Percentiles rank a stretch among this genome's conserved stretches.
These are phyloP conservation scores for Todiramphus saurophagus DNA, from an alignment of 2,113 vertebrate species.

Conservation along the genomic window DNA sequence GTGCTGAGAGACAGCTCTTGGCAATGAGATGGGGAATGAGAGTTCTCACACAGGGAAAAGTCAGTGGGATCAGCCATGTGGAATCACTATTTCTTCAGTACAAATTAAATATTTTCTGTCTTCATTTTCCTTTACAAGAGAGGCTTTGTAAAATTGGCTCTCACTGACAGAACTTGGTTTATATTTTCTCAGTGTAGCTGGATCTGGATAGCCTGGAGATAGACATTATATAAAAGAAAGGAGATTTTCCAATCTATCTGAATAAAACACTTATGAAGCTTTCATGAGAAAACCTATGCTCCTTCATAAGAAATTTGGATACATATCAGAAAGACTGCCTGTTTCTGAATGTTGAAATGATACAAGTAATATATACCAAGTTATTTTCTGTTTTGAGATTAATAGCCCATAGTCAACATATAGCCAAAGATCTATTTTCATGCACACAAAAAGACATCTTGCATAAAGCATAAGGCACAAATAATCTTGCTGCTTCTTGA, in stretches of 20 bases:
- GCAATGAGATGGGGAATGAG: neutral
- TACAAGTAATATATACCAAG: neutral
- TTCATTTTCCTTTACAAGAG: constrained; percentile 16
- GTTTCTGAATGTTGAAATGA: constrained; percentile 6
- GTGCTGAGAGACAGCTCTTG: constrained; percentile 1
- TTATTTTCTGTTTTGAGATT: constrained; percentile 25
- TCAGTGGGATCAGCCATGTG: neutral
- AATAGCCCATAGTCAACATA: constrained; percentile 2
- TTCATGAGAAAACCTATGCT: constrained; percentile 6
- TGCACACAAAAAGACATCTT: neutral
- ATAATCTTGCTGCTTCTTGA: neutral
- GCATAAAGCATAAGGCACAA: neutral
- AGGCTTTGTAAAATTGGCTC: neutral
- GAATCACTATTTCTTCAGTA: constrained; percentile 11
- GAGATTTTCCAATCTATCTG: neutral
- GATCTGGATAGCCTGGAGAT: constrained; percentile 22
- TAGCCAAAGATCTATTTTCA: neutral
- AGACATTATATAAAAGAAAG: constrained; percentile 15
- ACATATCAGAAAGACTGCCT: neutral
- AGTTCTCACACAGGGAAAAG: constrained; percentile 18
- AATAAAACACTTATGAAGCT: constrained; percentile 48
- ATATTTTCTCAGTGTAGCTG: neutral
- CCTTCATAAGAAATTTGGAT: constrained; percentile 3
- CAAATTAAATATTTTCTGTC: constrained; percentile 51
- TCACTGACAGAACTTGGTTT: neutral